A percentile compares a stretch with the other conserved stretches of the same genome.
Evolutionary conservation across 2,888 invertebrate species (phyloP).

Genomic region (Trichacis sp.): DNA sequence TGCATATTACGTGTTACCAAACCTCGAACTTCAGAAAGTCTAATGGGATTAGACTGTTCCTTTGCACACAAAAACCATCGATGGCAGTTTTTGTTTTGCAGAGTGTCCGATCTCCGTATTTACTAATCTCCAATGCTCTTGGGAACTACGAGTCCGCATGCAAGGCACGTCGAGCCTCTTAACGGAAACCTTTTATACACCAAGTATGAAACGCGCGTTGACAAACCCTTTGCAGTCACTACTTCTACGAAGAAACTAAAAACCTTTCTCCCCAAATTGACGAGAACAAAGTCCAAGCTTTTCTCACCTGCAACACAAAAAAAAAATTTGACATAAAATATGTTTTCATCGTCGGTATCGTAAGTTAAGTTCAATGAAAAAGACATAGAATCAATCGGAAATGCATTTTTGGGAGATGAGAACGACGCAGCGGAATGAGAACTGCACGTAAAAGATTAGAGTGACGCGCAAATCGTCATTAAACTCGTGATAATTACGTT

Average conservation of each 20-base stretch:
- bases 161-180: slow-evolving; percentile 28
- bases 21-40: slow-evolving; percentile 50
- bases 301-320: slow-evolving; percentile 9
- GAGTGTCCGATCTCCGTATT: slow-evolving; percentile 37
- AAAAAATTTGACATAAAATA: neutral
- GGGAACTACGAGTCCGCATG: slow-evolving; percentile 15
- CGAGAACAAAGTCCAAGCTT: neutral
- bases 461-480: neutral
- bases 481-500: neutral
- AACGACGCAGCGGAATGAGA: too few species aligned
- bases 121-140: slow-evolving; percentile 19
- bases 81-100: slow-evolving; percentile 46
- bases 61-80: slow-evolving; percentile 51
- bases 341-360: too few species aligned
- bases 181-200: slow-evolving; percentile 36
- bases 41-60: slow-evolving; percentile 60
- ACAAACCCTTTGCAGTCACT: too few species aligned
- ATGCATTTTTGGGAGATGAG: neutral
- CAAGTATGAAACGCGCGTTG: slow-evolving; percentile 8
- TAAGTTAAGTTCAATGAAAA: too few species aligned
- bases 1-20: too few species aligned
- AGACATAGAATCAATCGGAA: too few species aligned
- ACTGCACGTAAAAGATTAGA: too few species aligned
- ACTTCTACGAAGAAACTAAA: too few species aligned
- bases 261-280: too few species aligned